Conservation (phyloP, 2,113 vertebrate species). For the Lophura nycthemera region DNA sequence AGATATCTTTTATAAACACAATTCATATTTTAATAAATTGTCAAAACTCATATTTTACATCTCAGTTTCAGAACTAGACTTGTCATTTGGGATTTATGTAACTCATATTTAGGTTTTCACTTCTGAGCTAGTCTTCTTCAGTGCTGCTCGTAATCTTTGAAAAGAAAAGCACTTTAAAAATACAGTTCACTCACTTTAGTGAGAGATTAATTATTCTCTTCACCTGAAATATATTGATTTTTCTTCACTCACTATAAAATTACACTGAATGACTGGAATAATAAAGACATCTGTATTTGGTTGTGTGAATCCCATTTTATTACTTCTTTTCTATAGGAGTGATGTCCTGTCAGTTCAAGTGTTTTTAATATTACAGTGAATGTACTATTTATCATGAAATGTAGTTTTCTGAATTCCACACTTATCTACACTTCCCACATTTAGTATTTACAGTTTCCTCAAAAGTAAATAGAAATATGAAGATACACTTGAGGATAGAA, state of each 20-base stretch:
- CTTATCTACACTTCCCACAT: background rate
- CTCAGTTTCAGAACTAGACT: background rate
- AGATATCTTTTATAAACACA: background rate
- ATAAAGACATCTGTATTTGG: background rate
- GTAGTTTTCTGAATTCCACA: background rate
- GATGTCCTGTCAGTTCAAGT: background rate
- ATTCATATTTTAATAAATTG: background rate
- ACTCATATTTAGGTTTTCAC: background rate
- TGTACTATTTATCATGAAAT: background rate
- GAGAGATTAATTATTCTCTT: background rate
- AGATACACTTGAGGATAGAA: background rate
- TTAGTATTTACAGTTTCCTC: background rate
- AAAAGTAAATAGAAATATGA: background rate
- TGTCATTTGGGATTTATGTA: background rate
- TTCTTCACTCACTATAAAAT: background rate
- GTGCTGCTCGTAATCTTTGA: background rate
- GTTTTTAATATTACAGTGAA: background rate
- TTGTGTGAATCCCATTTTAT: background rate
- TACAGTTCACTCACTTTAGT: background rate
- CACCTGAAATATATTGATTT: background rate
- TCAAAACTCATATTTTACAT: background rate
- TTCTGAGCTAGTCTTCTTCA: background rate
- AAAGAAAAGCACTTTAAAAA: background rate
- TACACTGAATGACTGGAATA: background rate
- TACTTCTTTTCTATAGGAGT: background rate